Percentiles rank a stretch among this genome's conserved stretches.
Evolutionary conservation across 2,113 vertebrate species (phyloP).

Genomic region (Indri indri): DNA sequence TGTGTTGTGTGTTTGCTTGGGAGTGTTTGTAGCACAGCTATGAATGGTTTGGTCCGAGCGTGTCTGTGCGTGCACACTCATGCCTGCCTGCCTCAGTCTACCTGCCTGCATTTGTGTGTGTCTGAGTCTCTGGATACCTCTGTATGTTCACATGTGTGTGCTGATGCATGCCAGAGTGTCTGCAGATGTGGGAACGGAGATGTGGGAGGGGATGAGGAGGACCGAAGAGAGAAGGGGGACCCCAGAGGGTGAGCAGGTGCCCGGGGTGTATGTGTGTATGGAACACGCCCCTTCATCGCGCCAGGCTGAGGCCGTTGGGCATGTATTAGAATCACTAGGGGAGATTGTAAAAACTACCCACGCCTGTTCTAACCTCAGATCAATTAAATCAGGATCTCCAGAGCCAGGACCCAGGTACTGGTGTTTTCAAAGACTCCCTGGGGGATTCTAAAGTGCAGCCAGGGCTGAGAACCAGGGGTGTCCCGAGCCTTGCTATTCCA

Average conservation of each 20-base stretch:
- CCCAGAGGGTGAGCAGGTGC: not conserved
- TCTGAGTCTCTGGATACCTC: not conserved
- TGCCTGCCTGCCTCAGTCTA: not conserved
- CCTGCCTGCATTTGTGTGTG: not conserved
- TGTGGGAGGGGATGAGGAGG: not conserved
- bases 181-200: not conserved
- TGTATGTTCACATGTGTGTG: not conserved
- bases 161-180: not conserved
- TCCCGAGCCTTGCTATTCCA: not conserved
- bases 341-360: not conserved
- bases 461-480: not conserved
- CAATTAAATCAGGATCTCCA: not conserved
- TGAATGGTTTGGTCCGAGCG: rapidly evolving
- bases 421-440: not conserved
- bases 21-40: not conserved
- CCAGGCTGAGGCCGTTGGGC: not conserved
- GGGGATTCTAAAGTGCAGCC: not conserved
- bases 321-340: not conserved
- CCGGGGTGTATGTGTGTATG: too few species aligned
- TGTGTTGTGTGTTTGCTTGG: not conserved
- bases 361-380: not conserved
- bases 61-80: not conserved
- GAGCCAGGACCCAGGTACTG: not conserved
- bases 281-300: not conserved
- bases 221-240: not conserved